Evolutionary conservation across 37 sponge, comb jelly and placozoan genomes (phyloP), one percentile per base, ranked within the genome.

Genomic region (Haliclona indistincta): DNA sequence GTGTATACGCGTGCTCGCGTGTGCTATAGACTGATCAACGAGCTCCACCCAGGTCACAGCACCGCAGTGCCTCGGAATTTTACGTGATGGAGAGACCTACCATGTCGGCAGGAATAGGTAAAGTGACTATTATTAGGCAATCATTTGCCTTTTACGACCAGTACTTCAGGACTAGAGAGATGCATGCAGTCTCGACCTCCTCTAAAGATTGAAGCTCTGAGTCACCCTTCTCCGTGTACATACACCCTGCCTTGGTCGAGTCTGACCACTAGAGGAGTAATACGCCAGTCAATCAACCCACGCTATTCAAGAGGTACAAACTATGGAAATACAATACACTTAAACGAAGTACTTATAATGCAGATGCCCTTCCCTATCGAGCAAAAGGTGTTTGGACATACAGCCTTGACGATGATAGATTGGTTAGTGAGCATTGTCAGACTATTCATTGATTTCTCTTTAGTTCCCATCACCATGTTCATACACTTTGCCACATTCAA

Each of bases 141-240:
- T 61, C 28, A 47, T 61, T 19, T 66, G 15, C 25, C 40, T 34
- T 11, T 53, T 28, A 19, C 60, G 60, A 44, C 32, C 71, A 70
- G 45, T 38, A 23, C 22, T 23, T 73, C 62, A 85, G 86, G 80
- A 63, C 61, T 74, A 4, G 38, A 68, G 41, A 43, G 72, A 19
- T 71, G 89, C 42, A 68, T 22, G 37, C 71, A 76, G 47, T 81
- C 89, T 0, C 43, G 83, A 0, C 78, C 83, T 2, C 89, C 89
- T 1, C 3, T 82, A 33, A 43, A 2, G 23, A 6, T 11, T 32
- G 78, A 76, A 20, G 26, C 13, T 29, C 77, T 81, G 1, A 42
- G 38, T 25, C 73, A 72, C 26, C 89, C 89, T 61, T 78, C 73
- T 30, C 89, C 89, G 3, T 78, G 70, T 36, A 66, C 73, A n/a